These are phyloP conservation scores for Thinocorus orbignyianus DNA, from an alignment of 2,113 vertebrate species.

Conservation along the genomic window DNA sequence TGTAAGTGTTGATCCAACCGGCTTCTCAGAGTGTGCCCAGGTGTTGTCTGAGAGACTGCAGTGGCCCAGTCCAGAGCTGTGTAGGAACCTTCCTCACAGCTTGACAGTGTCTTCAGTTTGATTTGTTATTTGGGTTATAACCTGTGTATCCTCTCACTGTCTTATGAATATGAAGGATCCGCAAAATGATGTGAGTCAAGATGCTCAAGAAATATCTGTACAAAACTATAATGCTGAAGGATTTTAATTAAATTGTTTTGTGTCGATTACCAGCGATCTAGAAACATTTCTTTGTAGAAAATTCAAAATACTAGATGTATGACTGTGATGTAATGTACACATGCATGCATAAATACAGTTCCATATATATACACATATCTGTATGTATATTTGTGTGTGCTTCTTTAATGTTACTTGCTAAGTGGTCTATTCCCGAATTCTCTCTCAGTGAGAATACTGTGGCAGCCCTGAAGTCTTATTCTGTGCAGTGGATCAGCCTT, in stretches of 20 bases:
- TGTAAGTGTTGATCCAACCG: background rate
- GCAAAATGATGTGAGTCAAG: background rate
- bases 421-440: background rate
- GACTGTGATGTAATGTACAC: background rate
- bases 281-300: background rate
- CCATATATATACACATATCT: background rate
- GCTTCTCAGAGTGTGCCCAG: background rate
- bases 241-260: background rate
- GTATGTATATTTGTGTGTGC: background rate
- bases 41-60: background rate
- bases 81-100: background rate
- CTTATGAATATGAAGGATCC: background rate
- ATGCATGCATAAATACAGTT: background rate
- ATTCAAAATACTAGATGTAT: background rate
- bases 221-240: background rate
- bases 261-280: background rate
- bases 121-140: background rate
- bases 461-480: background rate
- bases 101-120: background rate
- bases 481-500: background rate
- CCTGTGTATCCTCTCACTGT: background rate
- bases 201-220: background rate
- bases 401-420: background rate
- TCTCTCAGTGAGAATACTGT: background rate
- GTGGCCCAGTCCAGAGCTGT: background rate